Conservation (phyloP, 2,888 invertebrate species). For the Nephrotoma guestfalica region DNA sequence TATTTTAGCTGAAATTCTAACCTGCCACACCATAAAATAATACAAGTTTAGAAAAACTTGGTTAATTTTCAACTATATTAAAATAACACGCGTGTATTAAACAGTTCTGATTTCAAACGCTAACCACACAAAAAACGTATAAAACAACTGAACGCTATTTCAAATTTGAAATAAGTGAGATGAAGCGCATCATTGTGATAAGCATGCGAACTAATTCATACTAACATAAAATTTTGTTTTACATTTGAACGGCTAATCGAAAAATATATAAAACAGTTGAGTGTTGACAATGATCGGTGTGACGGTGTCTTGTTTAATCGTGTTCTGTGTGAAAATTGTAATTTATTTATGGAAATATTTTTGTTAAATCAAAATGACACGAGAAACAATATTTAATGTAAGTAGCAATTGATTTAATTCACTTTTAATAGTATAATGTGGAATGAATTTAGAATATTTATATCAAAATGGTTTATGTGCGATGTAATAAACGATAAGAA, state of each 20-base stretch:
- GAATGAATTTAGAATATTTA: neutral
- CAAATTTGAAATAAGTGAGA: no score
- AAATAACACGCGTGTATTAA: no score
- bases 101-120: no score
- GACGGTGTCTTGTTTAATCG: neutral
- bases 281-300: neutral
- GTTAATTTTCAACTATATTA: no score
- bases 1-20: no score
- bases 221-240: neutral
- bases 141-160: no score
- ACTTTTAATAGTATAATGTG: neutral
- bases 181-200: no score
- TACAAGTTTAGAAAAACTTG: no score
- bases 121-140: no score
- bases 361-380: neutral
- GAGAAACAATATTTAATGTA: neutral
- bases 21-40: no score
- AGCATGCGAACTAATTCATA: no score
- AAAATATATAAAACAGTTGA: neutral
- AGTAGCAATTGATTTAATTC: neutral
- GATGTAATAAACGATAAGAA: neutral
- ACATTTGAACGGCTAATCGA: neutral
- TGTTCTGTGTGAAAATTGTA: neutral
- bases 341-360: neutral
- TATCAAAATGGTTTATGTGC: neutral